These are phyloP conservation scores for Trisateles emortualis DNA, from an alignment of 2,888 invertebrate genomes.

Conservation along the genomic window DNA sequence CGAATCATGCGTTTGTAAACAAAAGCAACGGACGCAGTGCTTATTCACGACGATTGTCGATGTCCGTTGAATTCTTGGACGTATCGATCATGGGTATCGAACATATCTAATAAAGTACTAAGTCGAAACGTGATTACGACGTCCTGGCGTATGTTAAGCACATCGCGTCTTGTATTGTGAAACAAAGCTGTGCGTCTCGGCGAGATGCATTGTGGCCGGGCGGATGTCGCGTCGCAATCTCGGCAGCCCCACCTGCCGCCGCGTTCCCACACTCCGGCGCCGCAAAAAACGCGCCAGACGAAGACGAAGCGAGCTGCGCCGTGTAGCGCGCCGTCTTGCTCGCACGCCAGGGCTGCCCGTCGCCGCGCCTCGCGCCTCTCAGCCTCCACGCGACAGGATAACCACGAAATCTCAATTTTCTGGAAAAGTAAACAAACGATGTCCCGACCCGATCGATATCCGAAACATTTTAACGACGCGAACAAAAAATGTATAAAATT, in stretches of 20 bases:
- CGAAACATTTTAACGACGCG: conserved; percentile 25
- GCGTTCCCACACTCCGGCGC: conserved; percentile 87
- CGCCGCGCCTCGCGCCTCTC: conserved; percentile 23
- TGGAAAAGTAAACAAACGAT: conserved; percentile 68
- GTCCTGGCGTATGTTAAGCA: conserved; percentile 76
- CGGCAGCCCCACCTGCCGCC: conserved; percentile 85
- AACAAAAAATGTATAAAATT: conserved; percentile 28
- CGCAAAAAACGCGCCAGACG: conserved; percentile 83
- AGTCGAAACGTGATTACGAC: conserved; percentile 66
- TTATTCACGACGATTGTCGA: conserved; percentile 26
- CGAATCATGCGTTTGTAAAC: conserved; percentile 67
- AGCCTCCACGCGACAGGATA: conserved; percentile 66
- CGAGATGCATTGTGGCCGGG: conserved; percentile 84
- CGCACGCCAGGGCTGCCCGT: conserved; percentile 73
- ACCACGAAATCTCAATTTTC: conserved; percentile 77
- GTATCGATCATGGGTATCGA: conserved; percentile 29
- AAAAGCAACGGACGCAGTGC: conserved; percentile 55
- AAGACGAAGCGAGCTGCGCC: conserved; percentile 61
- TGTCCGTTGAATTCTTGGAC: conserved; percentile 36
- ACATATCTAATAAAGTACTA: conserved; percentile 60
- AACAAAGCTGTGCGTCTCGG: conserved; percentile 70
- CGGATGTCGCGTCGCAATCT: conserved; percentile 87
- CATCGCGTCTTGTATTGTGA: conserved; percentile 75
- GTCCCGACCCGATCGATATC: conserved; percentile 47
- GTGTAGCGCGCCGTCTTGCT: conserved; percentile 70